Conservation (phyloP, 2,888 invertebrate genomes). For the Plemyria rubiginata region DNA sequence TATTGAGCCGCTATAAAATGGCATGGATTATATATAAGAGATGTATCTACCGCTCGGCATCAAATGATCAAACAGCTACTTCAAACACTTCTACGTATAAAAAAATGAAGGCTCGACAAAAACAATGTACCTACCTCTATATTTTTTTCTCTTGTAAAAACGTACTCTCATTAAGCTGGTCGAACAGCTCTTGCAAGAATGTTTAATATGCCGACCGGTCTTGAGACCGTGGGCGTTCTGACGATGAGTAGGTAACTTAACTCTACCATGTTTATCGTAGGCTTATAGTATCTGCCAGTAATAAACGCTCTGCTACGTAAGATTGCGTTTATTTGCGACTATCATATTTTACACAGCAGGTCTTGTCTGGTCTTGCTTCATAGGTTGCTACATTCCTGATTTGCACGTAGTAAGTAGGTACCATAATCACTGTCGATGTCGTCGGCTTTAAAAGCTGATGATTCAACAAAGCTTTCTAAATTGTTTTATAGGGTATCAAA, state of each 20-base stretch:
- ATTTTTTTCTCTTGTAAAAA: conserved; percentile 27
- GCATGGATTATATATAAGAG: no score
- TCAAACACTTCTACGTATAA: no score
- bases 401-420: conserved; percentile 19
- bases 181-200: conserved; percentile 40
- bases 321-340: conserved; percentile 40
- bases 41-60: no score
- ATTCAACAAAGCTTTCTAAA: not conserved
- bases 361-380: conserved; percentile 32
- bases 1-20: no score
- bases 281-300: conserved; percentile 31
- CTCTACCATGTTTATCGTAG: conserved; percentile 23
- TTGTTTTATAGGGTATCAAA: no score
- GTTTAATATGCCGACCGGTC: conserved; percentile 42
- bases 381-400: conserved; percentile 36
- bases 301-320: conserved; percentile 38
- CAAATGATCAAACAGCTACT: no score
- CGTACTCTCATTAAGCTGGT: conserved; percentile 25
- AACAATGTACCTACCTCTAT: not conserved
- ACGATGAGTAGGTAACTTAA: conserved; percentile 29
- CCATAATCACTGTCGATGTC: no score
- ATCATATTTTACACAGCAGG: conserved; percentile 40
- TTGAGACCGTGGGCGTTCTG: conserved; percentile 38
- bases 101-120: no score
- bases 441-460: no score